These are phyloP conservation scores for Sceloporus tristichus DNA, from an alignment of 2,113 vertebrate genomes.

Conservation along the genomic window DNA sequence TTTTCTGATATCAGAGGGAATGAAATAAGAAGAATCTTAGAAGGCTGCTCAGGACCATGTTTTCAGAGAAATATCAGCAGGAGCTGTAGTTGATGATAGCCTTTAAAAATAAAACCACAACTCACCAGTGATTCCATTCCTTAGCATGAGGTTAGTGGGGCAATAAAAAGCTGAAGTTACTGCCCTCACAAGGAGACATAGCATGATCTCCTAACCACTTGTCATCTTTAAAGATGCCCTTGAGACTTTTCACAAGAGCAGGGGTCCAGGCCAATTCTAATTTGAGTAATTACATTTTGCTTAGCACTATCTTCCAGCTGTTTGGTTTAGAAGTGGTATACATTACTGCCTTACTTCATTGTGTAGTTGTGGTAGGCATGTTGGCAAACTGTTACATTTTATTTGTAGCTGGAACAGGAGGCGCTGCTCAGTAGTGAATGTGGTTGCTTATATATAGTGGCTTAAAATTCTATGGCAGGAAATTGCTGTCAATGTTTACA, in stretches of 20 bases:
- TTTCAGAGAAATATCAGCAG: not conserved
- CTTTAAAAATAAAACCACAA: not conserved
- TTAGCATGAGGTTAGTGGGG: conserved; percentile 38
- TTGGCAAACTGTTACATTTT: not conserved
- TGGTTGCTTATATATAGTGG: conserved; percentile 6
- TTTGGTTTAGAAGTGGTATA: conserved; percentile 44
- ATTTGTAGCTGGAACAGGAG: not conserved
- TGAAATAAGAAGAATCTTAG: not conserved
- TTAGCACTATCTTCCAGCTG: conserved; percentile 26
- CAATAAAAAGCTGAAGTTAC: conserved; percentile 25
- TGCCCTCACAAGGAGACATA: conserved; percentile 32
- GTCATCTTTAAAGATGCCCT: conserved; percentile 33
- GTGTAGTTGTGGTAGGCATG: conserved; percentile 25
- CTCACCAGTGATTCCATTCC: conserved; percentile 24
- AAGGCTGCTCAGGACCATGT: not conserved
- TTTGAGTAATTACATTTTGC: conserved; percentile 42
- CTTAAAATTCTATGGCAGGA: conserved; percentile 48
- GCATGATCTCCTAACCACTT: not conserved
- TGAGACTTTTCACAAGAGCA: conserved; percentile 46
- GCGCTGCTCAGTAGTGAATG: not conserved
- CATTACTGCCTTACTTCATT: conserved; percentile 36
- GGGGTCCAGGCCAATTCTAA: conserved; percentile 35
- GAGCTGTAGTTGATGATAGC: not conserved
- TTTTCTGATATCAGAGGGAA: not conserved
- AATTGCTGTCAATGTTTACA: conserved; percentile 36